phyloP scores from a whole-genome alignment of 1,140 invertebrate species.

The Trichomalopsis sarcophagae region DNA sequence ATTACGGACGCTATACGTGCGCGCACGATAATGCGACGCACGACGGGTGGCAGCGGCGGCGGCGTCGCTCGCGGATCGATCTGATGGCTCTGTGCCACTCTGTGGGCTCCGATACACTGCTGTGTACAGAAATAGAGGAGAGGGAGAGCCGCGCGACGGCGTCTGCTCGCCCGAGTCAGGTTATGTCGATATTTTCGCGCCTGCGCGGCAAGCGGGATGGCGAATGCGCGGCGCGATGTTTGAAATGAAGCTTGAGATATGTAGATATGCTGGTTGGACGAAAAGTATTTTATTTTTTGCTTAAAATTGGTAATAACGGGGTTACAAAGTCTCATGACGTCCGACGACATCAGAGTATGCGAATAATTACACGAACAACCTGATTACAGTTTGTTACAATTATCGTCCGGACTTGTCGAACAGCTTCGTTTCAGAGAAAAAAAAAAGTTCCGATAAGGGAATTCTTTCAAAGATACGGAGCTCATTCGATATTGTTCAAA shows the following conservation, averaged over 20 bases:
- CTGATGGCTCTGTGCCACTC: background rate
- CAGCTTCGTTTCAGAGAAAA: background rate
- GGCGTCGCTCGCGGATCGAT: too few relatives aligned
- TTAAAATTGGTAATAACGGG: too few relatives aligned
- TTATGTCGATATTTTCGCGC: constrained; percentile 59
- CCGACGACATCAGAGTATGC: too few relatives aligned
- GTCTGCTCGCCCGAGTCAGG: background rate
- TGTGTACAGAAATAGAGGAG: background rate
- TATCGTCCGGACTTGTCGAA: too few relatives aligned
- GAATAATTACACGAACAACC: too few relatives aligned
- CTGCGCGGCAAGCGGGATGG: constrained; percentile 49
- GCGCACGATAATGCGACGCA: too few relatives aligned
- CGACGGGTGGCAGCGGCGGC: too few relatives aligned
- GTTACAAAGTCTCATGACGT: too few relatives aligned
- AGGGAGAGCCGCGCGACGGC: background rate
- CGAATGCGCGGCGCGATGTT: background rate
- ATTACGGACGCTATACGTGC: background rate
- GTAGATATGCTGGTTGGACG: too few relatives aligned
- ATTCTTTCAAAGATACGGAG: too few relatives aligned
- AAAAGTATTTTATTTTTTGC: too few relatives aligned
- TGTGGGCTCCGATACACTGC: background rate
- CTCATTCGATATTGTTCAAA: background rate
- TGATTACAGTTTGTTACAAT: too few relatives aligned
- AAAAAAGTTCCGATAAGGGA: background rate
- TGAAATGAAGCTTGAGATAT: background rate